These are phyloP conservation scores for Azemiops feae DNA, from an alignment of 2,113 vertebrate genomes.

Conservation along the genomic window DNA sequence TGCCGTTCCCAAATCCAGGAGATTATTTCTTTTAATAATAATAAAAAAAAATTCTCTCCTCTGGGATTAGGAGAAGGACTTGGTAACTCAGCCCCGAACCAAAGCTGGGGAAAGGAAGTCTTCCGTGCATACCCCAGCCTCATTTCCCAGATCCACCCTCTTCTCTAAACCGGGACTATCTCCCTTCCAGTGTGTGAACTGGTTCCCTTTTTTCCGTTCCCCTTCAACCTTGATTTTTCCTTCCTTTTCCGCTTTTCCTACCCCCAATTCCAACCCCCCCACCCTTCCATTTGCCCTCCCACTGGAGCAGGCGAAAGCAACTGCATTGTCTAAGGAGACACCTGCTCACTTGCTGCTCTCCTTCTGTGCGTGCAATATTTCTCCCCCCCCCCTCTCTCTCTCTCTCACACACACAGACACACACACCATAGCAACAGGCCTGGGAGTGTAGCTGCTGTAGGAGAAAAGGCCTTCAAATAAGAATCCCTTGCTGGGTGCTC, in stretches of 20 bases:
- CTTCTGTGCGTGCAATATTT: not conserved
- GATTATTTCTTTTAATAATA: too few species aligned
- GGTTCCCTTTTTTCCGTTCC: not conserved
- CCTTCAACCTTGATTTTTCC: not conserved
- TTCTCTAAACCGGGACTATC: not conserved
- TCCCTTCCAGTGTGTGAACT: not conserved
- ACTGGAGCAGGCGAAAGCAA: not conserved
- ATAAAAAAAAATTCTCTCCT: too few species aligned
- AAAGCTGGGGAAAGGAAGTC: not conserved
- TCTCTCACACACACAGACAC: not conserved
- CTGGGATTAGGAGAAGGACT: not conserved
- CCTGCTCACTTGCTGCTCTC: slow-evolving; percentile 2
- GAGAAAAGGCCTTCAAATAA: slow-evolving; percentile 38
- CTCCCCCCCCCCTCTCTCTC: not conserved
- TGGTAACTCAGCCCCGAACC: not conserved
- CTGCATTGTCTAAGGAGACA: slow-evolving; percentile 7
- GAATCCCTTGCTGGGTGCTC: not conserved
- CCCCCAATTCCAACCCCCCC: not conserved
- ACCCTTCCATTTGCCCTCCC: not conserved
- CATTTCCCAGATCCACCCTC: not conserved
- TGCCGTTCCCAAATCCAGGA: too few species aligned
- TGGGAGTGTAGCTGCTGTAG: not conserved
- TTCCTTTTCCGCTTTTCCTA: not conserved
- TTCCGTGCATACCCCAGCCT: fast-evolving
- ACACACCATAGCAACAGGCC: slow-evolving; percentile 1